Evolutionary conservation across 2,888 invertebrate genomes (phyloP).

Genomic region (Heliconius ismenius): DNA sequence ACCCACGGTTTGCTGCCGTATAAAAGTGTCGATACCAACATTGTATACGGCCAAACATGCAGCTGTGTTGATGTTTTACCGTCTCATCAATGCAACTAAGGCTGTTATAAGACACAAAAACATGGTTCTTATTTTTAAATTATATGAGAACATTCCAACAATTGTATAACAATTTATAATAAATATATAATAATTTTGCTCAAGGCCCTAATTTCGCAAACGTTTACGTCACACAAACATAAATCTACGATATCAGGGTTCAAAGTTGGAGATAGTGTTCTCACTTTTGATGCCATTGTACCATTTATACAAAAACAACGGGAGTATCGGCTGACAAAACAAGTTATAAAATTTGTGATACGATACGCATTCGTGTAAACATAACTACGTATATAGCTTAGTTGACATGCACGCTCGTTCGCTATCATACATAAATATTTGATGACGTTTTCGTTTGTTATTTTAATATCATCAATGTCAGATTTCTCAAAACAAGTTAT

Average conservation of each 20-base stretch:
- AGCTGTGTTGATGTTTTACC: not conserved
- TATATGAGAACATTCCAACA: not conserved
- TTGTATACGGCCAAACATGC: not conserved
- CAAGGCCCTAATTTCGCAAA: slow-evolving; percentile 33
- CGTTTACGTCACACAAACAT: slow-evolving; percentile 38
- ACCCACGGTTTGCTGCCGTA: too few species aligned
- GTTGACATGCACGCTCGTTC: slow-evolving; percentile 13
- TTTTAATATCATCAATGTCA: slow-evolving; percentile 16
- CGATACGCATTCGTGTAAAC: slow-evolving; percentile 24
- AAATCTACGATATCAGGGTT: slow-evolving; percentile 44
- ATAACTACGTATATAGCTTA: slow-evolving; percentile 22
- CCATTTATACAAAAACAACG: slow-evolving; percentile 40
- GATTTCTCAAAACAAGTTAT: not conserved
- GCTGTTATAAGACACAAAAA: too few species aligned
- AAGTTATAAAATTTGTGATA: slow-evolving; percentile 29
- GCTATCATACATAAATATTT: slow-evolving; percentile 17
- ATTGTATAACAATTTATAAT: not conserved
- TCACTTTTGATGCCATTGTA: slow-evolving; percentile 42
- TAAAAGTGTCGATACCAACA: too few species aligned
- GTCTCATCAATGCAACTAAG: too few species aligned
- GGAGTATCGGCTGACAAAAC: slow-evolving; percentile 28
- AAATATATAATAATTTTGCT: not conserved
- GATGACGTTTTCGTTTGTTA: slow-evolving; percentile 22
- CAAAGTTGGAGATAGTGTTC: slow-evolving; percentile 45
- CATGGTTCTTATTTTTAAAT: not conserved